These are phyloP conservation scores for Eulemur rubriventer DNA, from an alignment of 2,797 vertebrate genomes.

Conservation along the genomic window DNA sequence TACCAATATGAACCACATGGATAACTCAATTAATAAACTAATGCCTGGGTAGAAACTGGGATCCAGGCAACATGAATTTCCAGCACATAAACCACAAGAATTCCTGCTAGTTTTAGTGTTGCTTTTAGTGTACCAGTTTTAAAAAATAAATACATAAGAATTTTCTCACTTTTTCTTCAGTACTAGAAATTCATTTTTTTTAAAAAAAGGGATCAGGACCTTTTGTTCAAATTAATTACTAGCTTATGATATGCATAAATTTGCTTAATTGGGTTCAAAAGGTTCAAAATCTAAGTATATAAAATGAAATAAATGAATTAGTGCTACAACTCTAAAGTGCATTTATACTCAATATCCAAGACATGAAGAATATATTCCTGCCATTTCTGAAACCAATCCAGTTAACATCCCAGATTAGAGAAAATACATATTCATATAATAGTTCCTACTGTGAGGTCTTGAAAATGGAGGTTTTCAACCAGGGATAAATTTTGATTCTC, in stretches of 20 bases:
- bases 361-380: not conserved
- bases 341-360: slow-evolving; percentile 9
- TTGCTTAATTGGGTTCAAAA: slow-evolving; percentile 62
- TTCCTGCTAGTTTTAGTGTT: not conserved
- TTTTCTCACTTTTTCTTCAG: slow-evolving; percentile 32
- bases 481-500: not conserved
- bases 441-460: not conserved
- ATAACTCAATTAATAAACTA: not conserved
- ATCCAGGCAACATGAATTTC: not conserved
- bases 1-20: not conserved
- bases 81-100: not conserved
- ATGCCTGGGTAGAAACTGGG: not conserved
- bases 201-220: not conserved
- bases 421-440: slow-evolving; percentile 6
- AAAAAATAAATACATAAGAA: not conserved
- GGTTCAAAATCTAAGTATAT: slow-evolving; percentile 29
- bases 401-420: not conserved
- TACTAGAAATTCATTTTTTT: slow-evolving; percentile 51
- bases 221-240: slow-evolving; percentile 61
- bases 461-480: not conserved
- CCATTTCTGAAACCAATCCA: slow-evolving; percentile 19
- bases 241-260: slow-evolving; percentile 40
- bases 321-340: not conserved
- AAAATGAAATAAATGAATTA: slow-evolving; percentile 45
- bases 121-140: not conserved